Conservation (phyloP, 2,888 invertebrate genomes). For the Meiosimyza platycephala region DNA sequence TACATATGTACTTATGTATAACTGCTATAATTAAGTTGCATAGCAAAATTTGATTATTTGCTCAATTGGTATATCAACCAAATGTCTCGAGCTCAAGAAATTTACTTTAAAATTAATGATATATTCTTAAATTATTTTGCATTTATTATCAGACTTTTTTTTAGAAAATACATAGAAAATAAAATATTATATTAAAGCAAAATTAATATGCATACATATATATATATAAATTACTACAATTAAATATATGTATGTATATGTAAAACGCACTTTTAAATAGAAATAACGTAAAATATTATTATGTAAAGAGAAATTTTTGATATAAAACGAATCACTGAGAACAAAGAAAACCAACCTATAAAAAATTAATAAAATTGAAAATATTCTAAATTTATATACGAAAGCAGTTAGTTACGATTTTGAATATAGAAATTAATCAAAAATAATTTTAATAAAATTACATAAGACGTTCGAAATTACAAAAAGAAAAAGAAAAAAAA, state of each 20-base stretch:
- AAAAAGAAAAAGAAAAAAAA: constrained; percentile 46
- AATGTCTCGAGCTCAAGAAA: too few species aligned
- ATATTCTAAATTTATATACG: constrained; percentile 56
- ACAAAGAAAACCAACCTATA: background rate
- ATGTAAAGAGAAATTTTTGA: constrained; percentile 21
- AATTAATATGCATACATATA: too few species aligned
- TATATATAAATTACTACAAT: too few species aligned
- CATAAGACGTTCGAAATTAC: constrained; percentile 45
- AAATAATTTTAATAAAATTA: constrained; percentile 19
- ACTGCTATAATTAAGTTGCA: too few species aligned
- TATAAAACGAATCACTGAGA: constrained; percentile 24
- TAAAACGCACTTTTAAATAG: constrained; percentile 24
- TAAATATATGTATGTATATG: constrained; percentile 3
- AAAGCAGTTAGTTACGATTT: constrained; percentile 54
- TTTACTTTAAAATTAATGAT: too few species aligned
- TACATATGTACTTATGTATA: too few species aligned
- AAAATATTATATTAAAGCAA: too few species aligned
- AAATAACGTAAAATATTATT: constrained; percentile 20
- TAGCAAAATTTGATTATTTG: too few species aligned
- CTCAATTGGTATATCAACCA: too few species aligned
- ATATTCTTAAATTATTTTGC: too few species aligned
- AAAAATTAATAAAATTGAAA: constrained; percentile 30
- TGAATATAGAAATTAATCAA: constrained; percentile 54
- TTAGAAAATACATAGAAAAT: too few species aligned
- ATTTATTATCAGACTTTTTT: too few species aligned